Evolutionary conservation across 2,888 invertebrate genomes (phyloP).

Genomic region (Microctonus aethiopoides): DNA sequence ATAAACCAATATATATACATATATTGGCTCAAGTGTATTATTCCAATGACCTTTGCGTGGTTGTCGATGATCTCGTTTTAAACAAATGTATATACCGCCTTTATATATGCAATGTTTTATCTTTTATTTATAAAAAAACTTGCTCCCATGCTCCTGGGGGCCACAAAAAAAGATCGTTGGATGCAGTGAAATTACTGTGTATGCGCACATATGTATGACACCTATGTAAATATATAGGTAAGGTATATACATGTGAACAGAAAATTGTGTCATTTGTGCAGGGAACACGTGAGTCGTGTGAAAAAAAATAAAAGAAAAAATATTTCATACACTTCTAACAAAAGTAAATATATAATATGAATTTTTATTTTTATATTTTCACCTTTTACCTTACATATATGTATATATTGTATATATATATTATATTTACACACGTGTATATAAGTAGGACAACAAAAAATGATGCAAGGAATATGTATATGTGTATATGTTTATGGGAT

Average conservation of each 20-base stretch:
- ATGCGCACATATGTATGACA: not conserved
- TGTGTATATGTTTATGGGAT: not conserved
- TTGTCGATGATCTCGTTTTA: slow-evolving; percentile 29
- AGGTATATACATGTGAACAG: not conserved
- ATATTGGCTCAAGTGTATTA: no score
- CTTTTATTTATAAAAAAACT: not conserved
- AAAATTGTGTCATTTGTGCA: slow-evolving; percentile 8
- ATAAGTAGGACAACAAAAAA: slow-evolving; percentile 9
- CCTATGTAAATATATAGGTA: not conserved
- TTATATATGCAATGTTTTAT: not conserved
- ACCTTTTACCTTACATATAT: no score
- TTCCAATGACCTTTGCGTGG: slow-evolving; percentile 27
- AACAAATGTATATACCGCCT: slow-evolving; percentile 13
- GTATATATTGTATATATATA: not conserved
- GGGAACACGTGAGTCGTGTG: not conserved
- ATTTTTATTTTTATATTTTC: not conserved
- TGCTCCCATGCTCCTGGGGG: not conserved
- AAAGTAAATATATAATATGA: not conserved
- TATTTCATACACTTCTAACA: not conserved
- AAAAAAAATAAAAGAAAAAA: no score
- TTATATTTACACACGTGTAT: not conserved
- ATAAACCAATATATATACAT: not conserved
- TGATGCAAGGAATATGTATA: not conserved
- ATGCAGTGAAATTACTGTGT: not conserved
- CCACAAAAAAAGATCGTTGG: not conserved